phyloP scores from a whole-genome alignment of 2,888 invertebrate genomes.

The Lycia hirtaria region DNA sequence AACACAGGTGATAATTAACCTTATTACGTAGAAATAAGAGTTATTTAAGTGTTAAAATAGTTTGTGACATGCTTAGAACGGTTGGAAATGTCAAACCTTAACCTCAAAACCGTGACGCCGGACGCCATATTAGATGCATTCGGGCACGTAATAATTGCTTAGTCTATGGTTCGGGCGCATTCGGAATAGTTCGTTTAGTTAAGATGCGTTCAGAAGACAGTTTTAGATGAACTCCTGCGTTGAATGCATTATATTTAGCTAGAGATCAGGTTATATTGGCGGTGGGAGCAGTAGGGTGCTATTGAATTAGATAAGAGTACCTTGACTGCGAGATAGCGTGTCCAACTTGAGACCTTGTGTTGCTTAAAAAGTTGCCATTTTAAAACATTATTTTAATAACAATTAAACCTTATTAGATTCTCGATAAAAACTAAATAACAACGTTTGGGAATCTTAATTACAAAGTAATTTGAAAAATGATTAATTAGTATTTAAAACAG shows the following conservation, averaged over 20 bases:
- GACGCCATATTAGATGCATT: conserved; percentile 74
- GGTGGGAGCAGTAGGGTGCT: conserved; percentile 57
- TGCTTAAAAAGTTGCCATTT: conserved; percentile 47
- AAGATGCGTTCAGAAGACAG: conserved; percentile 52
- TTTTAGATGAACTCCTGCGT: conserved; percentile 53
- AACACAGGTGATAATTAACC: conserved; percentile 53
- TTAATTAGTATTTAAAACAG: conserved; percentile 2
- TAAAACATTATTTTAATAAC: conserved; percentile 29
- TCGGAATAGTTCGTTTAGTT: conserved; percentile 63
- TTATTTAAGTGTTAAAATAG: conserved; percentile 38
- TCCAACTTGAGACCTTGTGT: conserved; percentile 50
- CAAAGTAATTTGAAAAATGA: not conserved
- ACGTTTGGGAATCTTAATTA: not conserved
- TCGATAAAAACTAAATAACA: not conserved
- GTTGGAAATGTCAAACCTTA: conserved; percentile 83
- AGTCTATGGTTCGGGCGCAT: conserved; percentile 49
- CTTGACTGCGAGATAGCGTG: conserved; percentile 62
- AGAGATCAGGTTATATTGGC: conserved; percentile 58
- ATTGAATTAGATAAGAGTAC: conserved; percentile 71
- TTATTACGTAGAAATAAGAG: conserved; percentile 47
- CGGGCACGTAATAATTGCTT: not conserved
- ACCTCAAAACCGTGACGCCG: conserved; percentile 82
- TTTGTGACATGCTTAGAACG: conserved; percentile 64
- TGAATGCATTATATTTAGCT: conserved; percentile 17
- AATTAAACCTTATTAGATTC: conserved; percentile 24